Evolutionary conservation across 1,140 invertebrate species (phyloP).

Genomic region (Micrasema longulum): DNA sequence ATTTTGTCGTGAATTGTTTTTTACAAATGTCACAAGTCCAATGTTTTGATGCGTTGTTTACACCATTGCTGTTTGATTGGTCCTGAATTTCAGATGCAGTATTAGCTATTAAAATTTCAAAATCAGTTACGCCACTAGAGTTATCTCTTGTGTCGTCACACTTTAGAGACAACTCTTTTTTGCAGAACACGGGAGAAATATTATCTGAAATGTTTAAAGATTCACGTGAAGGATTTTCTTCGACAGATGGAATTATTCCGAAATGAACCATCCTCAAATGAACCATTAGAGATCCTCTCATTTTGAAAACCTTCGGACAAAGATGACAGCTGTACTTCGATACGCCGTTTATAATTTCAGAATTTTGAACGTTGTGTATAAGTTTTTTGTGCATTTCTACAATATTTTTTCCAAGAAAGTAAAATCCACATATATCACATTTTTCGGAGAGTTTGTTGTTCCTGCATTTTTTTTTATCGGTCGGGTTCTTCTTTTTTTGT

Average conservation of each 20-base stretch:
- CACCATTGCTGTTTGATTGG: neutral
- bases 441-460: conserved; percentile 60
- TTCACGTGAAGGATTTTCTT: conserved; percentile 4
- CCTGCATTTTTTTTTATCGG: conserved; percentile 42
- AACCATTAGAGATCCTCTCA: conserved; percentile 83
- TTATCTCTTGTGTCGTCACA: conserved; percentile 14
- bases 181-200: neutral
- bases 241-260: conserved; percentile 58
- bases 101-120: conserved; percentile 12
- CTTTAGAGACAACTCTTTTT: conserved; percentile 7
- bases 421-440: conserved; percentile 79
- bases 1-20: conserved; percentile 90
- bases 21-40: conserved; percentile 88
- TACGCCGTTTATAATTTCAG: conserved; percentile 63
- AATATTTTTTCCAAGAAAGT: conserved; percentile 77
- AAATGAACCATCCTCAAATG: conserved; percentile 84
- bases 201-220: neutral
- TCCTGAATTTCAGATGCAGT: neutral
- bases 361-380: conserved; percentile 75
- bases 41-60: conserved; percentile 59
- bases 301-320: conserved; percentile 83
- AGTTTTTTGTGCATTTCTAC: conserved; percentile 80
- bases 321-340: conserved; percentile 77
- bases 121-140: neutral
- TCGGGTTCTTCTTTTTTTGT: conserved; percentile 25